Evolutionary conservation across 64 coral and sea anemone genomes (phyloP).

Genomic region (Dendronephthya gigantea): DNA sequence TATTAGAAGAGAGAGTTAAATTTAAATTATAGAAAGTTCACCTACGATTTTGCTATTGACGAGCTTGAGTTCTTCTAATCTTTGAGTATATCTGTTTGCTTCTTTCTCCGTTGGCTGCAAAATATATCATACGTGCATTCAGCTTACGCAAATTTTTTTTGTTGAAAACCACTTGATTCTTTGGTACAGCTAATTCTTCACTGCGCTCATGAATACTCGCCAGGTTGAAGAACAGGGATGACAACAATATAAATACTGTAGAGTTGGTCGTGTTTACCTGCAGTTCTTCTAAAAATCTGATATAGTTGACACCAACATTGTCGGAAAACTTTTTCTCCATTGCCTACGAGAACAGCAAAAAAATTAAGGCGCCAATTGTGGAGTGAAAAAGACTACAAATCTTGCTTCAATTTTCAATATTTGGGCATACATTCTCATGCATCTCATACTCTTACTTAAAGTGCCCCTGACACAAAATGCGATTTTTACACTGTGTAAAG

Average conservation of each 20-base stretch:
- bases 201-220: too few species aligned
- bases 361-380: not conserved
- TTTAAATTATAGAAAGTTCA: not conserved
- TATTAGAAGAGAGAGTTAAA: too few species aligned
- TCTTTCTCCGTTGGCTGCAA: conserved; percentile 56
- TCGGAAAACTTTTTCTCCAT: conserved; percentile 78
- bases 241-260: too few species aligned
- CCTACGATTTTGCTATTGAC: conserved; percentile 59
- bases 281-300: conserved; percentile 64
- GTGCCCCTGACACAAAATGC: too few species aligned
- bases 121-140: not conserved
- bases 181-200: too few species aligned
- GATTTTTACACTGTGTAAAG: too few species aligned
- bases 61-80: conserved; percentile 68
- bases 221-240: too few species aligned
- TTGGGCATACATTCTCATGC: too few species aligned
- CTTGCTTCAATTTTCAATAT: too few species aligned
- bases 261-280: conserved; percentile 34
- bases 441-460: too few species aligned
- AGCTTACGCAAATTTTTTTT: not conserved
- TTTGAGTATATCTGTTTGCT: conserved; percentile 52
- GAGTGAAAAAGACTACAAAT: too few species aligned
- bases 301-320: conserved; percentile 77
- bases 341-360: conserved; percentile 11
- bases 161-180: too few species aligned